Evolutionary conservation across 2,113 vertebrate genomes (phyloP).

Genomic region (Microtus montanus): DNA sequence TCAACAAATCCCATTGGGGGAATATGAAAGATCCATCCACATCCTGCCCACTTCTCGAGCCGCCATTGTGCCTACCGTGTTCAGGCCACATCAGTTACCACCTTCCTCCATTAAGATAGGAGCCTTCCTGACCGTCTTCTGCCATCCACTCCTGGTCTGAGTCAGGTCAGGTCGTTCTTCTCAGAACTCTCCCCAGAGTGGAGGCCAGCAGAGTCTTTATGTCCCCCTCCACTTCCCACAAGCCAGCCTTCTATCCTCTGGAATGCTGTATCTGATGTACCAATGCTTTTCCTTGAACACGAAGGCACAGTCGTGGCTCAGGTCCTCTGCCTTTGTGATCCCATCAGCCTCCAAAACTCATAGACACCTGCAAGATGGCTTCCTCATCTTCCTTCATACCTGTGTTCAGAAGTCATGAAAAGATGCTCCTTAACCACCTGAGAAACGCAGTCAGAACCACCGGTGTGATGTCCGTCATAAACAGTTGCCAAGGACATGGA

Average conservation of each 20-base stretch:
- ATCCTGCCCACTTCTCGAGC: neutral
- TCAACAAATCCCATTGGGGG: neutral
- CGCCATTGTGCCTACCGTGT: neutral
- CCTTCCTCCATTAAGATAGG: neutral
- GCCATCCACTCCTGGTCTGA: neutral
- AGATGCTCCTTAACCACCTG: neutral
- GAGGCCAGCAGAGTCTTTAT: neutral
- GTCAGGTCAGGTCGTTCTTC: neutral
- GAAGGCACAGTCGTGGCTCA: neutral
- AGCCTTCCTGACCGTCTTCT: too few relatives aligned
- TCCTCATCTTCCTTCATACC: neutral
- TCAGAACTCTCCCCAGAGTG: neutral
- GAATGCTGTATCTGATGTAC: neutral
- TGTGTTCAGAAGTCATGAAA: neutral
- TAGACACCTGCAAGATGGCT: neutral
- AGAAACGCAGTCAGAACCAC: neutral
- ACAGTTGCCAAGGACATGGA: neutral
- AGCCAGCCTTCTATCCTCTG: neutral
- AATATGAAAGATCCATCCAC: neutral
- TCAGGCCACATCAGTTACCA: neutral
- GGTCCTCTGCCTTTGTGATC: neutral
- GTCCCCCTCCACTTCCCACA: neutral
- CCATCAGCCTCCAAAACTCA: neutral
- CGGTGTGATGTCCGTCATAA: too few relatives aligned
- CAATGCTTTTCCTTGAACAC: neutral